Percentiles rank a stretch among this genome's conserved stretches.
These are phyloP conservation scores for Limnodromus scolopaceus DNA, from an alignment of 2,797 vertebrate species.

Conservation along the genomic window DNA sequence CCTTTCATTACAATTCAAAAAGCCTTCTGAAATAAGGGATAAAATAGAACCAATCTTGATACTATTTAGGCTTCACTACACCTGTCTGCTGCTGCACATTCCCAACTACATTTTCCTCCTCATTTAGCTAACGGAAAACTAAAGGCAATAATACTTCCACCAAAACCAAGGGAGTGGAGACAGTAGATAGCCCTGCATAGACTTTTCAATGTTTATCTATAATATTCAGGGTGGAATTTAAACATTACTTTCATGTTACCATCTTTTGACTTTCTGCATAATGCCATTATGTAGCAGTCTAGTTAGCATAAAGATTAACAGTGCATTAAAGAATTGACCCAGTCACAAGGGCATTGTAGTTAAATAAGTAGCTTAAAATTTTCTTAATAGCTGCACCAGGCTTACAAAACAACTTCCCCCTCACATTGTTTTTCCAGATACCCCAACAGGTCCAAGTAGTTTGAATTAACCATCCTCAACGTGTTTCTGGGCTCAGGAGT, in stretches of 20 bases:
- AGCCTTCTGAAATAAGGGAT: background rate
- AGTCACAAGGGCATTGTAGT: background rate
- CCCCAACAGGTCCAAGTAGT: background rate
- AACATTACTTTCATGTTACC: background rate
- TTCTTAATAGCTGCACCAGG: background rate
- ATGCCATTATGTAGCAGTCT: background rate
- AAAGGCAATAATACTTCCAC: background rate
- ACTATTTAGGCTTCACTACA: background rate
- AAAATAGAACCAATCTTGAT: background rate
- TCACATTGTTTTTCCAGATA: background rate
- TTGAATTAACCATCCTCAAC: background rate
- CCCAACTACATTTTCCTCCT: background rate
- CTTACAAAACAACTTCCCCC: background rate
- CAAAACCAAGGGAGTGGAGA: background rate
- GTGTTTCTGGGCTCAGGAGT: background rate
- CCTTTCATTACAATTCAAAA: background rate
- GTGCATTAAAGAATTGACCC: background rate
- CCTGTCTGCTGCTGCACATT: background rate
- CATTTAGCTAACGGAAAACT: background rate
- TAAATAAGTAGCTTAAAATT: slow-evolving; percentile 39
- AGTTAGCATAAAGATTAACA: background rate
- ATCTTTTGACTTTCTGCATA: background rate
- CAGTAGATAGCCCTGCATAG: background rate
- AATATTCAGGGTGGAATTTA: background rate
- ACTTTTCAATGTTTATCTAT: background rate